These are phyloP conservation scores for Festucalex cinctus DNA, from an alignment of 2,113 vertebrate species.

Conservation along the genomic window DNA sequence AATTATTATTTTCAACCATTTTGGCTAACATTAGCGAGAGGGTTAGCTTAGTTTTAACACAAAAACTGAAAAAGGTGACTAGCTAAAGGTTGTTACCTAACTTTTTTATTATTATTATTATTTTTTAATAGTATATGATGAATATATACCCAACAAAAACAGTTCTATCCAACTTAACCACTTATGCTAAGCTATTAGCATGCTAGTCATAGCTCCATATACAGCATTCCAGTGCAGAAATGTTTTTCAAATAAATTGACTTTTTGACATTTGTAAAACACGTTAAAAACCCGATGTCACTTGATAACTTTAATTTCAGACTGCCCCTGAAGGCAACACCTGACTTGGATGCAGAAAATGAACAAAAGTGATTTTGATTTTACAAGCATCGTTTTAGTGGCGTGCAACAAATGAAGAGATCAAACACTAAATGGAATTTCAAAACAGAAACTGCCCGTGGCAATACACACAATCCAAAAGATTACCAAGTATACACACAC, in stretches of 20 bases:
- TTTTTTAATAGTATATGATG: too few relatives aligned
- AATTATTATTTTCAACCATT: background rate
- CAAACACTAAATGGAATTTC: background rate
- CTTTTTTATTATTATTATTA: too few relatives aligned
- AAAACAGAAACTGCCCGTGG: background rate
- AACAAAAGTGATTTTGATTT: background rate
- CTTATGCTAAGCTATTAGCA: background rate
- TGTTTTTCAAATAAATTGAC: background rate
- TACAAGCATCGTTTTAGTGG: background rate
- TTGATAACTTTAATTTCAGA: background rate
- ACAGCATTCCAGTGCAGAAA: background rate
- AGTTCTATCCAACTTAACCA: background rate
- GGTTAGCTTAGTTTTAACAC: background rate
- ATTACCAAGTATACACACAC: conserved; percentile 22
- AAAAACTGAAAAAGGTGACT: background rate
- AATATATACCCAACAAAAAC: background rate
- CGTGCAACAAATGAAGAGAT: background rate
- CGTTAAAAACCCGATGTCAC: background rate
- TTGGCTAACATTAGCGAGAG: background rate
- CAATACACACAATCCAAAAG: background rate
- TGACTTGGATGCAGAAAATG: background rate
- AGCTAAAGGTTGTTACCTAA: too few relatives aligned
- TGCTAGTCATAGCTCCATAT: background rate
- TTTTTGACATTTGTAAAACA: background rate
- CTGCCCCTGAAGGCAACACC: background rate